Evolutionary conservation across 2,113 vertebrate species (phyloP), one percentile per base, ranked within the genome.

Genomic region (Poicephalus gulielmi): DNA sequence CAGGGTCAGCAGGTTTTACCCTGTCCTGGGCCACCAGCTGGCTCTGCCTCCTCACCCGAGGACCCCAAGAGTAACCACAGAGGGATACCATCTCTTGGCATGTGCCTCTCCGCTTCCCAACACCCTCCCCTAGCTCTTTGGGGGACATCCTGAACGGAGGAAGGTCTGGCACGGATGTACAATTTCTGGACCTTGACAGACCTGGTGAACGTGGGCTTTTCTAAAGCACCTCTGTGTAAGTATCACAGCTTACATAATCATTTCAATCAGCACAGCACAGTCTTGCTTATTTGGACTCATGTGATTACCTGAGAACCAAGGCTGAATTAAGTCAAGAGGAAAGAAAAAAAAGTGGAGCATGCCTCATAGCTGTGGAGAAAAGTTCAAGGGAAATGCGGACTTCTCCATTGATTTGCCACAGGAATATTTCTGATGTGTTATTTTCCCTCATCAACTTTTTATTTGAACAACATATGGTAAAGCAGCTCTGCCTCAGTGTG

Each of bases 401-500:
- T 86, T 49, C 68, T 90, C 63, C 69, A 85, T 1, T 68, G 53
- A 66, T 95, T 84, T 95, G 77, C 60, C 57, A 62, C 76, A 73
- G 44, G 39, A 84, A 68, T 33, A 79, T 67, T 86, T 92, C 73
- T 33, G 19, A 27, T 81, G 74, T 49, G 57, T 62, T 87, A 49
- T 70, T 57, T 94, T 85, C 74, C 55, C 83, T 86, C 16, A n/a
- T 22, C 68, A 88, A 50, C 69, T 60, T 75, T 82, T 60, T 41
- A 60, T 69, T 90, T 79, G 49, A 86, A 70, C 85, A 87, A 53
- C 49, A 85, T 69, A 62, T 89, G 91, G 93, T 73, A 67, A 66
- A 47, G 80, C 94, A 94, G 73, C 76, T 78, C 77, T 86, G 86
- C 80, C 91, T 93, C 90, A 35, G 76, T 84, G 80, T 64, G 94